Base-by-base conservation (phyloP, 1,140 invertebrate species). In the Drepana arcuata region DNA sequence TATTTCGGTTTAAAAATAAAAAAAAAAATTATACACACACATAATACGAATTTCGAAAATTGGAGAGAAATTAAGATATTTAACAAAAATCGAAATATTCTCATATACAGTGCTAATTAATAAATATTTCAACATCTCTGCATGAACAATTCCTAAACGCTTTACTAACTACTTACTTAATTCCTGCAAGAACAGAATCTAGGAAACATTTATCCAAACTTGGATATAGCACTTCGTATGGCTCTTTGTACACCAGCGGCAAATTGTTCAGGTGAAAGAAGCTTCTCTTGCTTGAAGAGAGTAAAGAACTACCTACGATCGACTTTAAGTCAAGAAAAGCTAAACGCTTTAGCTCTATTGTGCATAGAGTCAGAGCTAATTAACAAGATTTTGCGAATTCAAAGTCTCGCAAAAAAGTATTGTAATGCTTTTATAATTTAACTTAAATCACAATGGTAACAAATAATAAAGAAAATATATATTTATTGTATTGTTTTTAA, bases 331-430 rank as follows among this genome's bases (percentile, higher is more conserved):
- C 41, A 31, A 43, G 34, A 43, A 43, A 36, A 43, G 24, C 14
- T 43, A 7, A 36, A 36, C 24, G 27, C 28, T 18, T 43, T 43
- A 37, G 7, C 41, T 43, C 34, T 43, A 32, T 26, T 43, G 23
- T 36, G 34, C 34, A 43, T 43, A 32, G 34, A 43, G 29, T 25
- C 41, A 33, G 41, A 43, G 18, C 28, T 43, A 26, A 36, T 32
- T 16, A 43, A 37, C 29, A 37, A 31, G 18, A 43, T 43, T 43
- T 43, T 36, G 33, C 34, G 10, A 32, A 36, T 34, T 28, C 14
- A 28, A 34, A 34, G 16, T 41, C 39, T 28, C 31, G 39, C 32
- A 41, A 34, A 29, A 41, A 41, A 10, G 12, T 27, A 40, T 16
- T 32, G 37, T 40, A 25, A 32, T 16, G 12, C 30, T 32, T 16